A percentile compares a stretch with the other conserved stretches of the same genome.
phyloP scores from a whole-genome alignment of 2,888 invertebrate species.

The Anarsia innoxiella region DNA sequence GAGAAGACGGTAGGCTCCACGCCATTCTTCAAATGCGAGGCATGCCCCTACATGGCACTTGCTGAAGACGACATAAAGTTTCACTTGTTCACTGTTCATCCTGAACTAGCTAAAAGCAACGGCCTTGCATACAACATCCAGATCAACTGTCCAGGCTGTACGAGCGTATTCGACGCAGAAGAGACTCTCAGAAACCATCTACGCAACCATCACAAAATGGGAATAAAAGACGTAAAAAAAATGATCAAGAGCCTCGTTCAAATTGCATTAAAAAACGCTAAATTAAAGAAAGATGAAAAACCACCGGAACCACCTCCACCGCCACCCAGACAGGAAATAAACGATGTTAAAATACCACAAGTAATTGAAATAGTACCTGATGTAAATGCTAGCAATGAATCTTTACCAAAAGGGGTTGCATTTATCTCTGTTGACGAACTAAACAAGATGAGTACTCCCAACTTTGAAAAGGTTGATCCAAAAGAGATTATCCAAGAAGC shows the following conservation, averaged over 20 bases:
- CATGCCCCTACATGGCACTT: conserved; percentile 72
- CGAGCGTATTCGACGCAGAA: conserved; percentile 78
- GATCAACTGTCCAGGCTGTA: conserved; percentile 80
- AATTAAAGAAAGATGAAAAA: conserved; percentile 54
- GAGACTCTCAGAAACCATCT: conserved; percentile 79
- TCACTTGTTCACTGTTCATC: conserved; percentile 67
- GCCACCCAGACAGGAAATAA: conserved; percentile 28
- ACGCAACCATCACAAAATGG: conserved; percentile 81
- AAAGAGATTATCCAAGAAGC: conserved; percentile 69
- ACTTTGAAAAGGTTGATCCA: conserved; percentile 64
- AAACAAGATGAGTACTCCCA: conserved; percentile 63
- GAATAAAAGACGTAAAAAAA: conserved; percentile 73
- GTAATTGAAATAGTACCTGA: conserved; percentile 67
- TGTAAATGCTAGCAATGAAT: conserved; percentile 37
- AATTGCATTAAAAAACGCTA: conserved; percentile 59
- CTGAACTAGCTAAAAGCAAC: conserved; percentile 66
- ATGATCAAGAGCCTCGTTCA: conserved; percentile 73
- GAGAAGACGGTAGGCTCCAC: conserved; percentile 68
- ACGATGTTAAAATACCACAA: conserved; percentile 58
- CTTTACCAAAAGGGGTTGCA: conserved; percentile 57
- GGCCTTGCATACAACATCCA: conserved; percentile 70
- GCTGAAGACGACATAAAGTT: conserved; percentile 70
- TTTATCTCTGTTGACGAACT: conserved; percentile 65
- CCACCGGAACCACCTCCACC: conserved; percentile 24
- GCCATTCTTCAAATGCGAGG: conserved; percentile 70